Evolutionary conservation across 2,888 invertebrate species (phyloP).

Genomic region (Myopa tessellatipennis): DNA sequence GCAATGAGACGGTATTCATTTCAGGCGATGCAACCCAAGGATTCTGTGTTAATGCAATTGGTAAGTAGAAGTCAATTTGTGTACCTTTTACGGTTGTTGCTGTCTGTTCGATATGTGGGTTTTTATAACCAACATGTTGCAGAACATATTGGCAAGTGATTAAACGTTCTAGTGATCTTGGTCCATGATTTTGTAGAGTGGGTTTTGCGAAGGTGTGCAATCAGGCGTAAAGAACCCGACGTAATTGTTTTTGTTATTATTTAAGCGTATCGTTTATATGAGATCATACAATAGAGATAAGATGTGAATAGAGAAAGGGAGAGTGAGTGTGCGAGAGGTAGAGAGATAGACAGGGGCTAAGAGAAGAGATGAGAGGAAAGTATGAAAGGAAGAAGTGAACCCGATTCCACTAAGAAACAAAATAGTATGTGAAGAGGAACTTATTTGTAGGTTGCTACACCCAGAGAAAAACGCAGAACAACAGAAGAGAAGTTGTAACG

Average conservation of each 20-base stretch:
- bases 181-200: background rate
- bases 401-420: too few species aligned
- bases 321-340: too few species aligned
- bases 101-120: background rate
- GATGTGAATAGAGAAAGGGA: too few species aligned
- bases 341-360: too few species aligned
- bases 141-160: background rate
- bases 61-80: slow-evolving; percentile 55
- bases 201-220: slow-evolving; percentile 48
- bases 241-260: slow-evolving; percentile 52
- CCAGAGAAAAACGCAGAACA: too few species aligned
- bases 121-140: background rate
- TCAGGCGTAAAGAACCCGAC: slow-evolving; percentile 53
- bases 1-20: slow-evolving; percentile 78
- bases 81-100: background rate
- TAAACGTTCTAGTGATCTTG: background rate
- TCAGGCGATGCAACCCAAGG: slow-evolving; percentile 71
- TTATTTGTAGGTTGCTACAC: too few species aligned
- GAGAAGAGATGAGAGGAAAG: too few species aligned
- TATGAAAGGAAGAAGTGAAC: too few species aligned
- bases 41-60: slow-evolving; percentile 68
- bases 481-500: too few species aligned
- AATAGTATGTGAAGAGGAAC: too few species aligned
- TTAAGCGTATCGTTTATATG: too few species aligned
- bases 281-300: too few species aligned